phyloP scores from a whole-genome alignment of 2,113 vertebrate genomes.

The Ellobius talpinus region DNA sequence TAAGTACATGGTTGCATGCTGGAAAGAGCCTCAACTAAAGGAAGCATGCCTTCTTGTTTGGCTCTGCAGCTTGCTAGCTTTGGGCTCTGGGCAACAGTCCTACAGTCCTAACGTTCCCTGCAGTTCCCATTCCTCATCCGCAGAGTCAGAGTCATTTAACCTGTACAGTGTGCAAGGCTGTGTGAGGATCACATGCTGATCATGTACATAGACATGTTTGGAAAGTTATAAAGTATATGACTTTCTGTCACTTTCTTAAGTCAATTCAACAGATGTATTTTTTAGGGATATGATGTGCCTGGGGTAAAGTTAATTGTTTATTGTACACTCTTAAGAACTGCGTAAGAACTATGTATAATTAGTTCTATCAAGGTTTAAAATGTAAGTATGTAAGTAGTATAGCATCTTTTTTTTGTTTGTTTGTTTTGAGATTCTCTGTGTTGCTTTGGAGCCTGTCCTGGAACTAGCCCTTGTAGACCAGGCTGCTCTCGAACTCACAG shows the following conservation, averaged over 20 bases:
- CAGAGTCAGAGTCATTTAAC: not conserved
- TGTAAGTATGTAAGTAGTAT: not conserved
- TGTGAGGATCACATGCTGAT: not conserved
- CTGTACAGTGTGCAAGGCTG: not conserved
- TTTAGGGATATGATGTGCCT: not conserved
- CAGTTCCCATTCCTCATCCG: not conserved
- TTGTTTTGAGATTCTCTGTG: too few relatives aligned
- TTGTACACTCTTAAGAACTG: not conserved
- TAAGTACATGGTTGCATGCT: not conserved
- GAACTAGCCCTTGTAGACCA: too few relatives aligned
- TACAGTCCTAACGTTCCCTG: not conserved
- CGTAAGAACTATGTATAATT: not conserved
- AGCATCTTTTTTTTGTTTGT: too few relatives aligned
- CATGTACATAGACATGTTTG: not conserved
- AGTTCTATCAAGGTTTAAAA: not conserved
- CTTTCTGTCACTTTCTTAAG: not conserved
- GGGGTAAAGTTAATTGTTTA: not conserved
- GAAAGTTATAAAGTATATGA: not conserved
- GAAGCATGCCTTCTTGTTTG: not conserved
- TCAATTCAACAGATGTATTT: not conserved
- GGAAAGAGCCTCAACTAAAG: not conserved
- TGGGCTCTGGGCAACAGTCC: not conserved
- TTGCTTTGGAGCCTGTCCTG: too few relatives aligned
- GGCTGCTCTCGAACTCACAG: too few relatives aligned
- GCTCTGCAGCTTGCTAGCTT: not conserved